A percentile compares a stretch with the other conserved stretches of the same genome.
Conservation (phyloP, 2,888 invertebrate genomes). For the Volucella bombylans region DNA sequence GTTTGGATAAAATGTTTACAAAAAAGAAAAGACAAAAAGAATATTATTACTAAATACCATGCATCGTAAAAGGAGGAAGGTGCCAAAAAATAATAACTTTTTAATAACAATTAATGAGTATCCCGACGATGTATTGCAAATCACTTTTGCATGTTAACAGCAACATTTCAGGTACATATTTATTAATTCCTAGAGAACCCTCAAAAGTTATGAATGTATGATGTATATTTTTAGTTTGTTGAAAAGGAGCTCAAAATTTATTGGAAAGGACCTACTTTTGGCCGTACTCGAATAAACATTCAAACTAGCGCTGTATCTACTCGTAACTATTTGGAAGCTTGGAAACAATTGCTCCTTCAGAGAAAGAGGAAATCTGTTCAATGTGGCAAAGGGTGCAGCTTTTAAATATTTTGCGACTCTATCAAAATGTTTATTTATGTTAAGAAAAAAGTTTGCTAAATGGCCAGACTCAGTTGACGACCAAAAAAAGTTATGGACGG, state of each 20-base stretch:
- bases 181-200: too few relatives aligned
- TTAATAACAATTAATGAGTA: too few relatives aligned
- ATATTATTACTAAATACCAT: too few relatives aligned
- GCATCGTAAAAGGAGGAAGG: too few relatives aligned
- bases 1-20: too few relatives aligned
- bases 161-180: too few relatives aligned
- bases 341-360: not conserved
- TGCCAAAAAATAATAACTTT: too few relatives aligned
- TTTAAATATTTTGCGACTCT: not conserved
- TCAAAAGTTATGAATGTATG: too few relatives aligned
- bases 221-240: not conserved
- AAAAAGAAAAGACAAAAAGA: too few relatives aligned
- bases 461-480: not conserved
- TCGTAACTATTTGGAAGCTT: not conserved
- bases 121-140: too few relatives aligned
- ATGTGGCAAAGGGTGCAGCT: not conserved
- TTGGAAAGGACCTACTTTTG: not conserved
- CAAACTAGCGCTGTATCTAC: not conserved
- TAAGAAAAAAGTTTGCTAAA: not conserved
- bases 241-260: not conserved
- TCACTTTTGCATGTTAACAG: too few relatives aligned
- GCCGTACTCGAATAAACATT: not conserved
- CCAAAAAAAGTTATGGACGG: too few relatives aligned
- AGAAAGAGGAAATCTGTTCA: not conserved
- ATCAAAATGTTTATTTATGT: not conserved